Base-by-base conservation (phyloP, 2,888 invertebrate genomes). In the Pollenia griseotomentosa region DNA sequence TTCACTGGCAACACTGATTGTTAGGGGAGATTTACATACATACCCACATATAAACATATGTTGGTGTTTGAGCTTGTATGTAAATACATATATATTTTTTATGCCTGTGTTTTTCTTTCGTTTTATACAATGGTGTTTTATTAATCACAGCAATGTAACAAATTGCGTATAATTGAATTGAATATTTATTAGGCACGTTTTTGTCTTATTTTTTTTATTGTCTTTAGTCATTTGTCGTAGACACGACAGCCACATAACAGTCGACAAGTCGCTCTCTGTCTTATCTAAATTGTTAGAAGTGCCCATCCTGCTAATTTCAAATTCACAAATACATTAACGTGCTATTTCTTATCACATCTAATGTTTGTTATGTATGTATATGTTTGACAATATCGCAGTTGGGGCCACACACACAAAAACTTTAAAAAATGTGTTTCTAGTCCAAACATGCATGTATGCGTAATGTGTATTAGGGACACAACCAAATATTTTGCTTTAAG, bases 171-270 rank as follows among this genome's bases (percentile, higher is more conserved):
- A 85, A 85, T 81, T 85, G 71, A 81, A 85, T 77, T 85, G 71
- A 85, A 85, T 85, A 85, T 81, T 85, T 85, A 85, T 77, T 66
- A 77, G 65, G 66, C 81, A 85, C 65, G 71, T 73, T 71, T 57
- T 59, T 48, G 59, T 59, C 75, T 77, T 71, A 59, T 80, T 73
- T 23, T 23, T 23, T 23, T 51, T 55, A 53, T 55, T 61, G 77
- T 65, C 70, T 63, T 70, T 16, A 80, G 80, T 61, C 46, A 79
- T 74, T 70, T 70, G 14, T 11, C 19, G 68, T 53, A 68, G 46
- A 48, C 57, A 48, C 66, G 51, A 40, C 23, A 66, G n/a, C 46
- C 61, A 61, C 61, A 61, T 19, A 42, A 44, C 46, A 74, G 68
- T 33, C 68, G 68, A 55, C 79, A 84, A 84, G 53, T 79, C 61